Conservation (phyloP, 2,888 invertebrate species). For the Ophion ellenae region DNA sequence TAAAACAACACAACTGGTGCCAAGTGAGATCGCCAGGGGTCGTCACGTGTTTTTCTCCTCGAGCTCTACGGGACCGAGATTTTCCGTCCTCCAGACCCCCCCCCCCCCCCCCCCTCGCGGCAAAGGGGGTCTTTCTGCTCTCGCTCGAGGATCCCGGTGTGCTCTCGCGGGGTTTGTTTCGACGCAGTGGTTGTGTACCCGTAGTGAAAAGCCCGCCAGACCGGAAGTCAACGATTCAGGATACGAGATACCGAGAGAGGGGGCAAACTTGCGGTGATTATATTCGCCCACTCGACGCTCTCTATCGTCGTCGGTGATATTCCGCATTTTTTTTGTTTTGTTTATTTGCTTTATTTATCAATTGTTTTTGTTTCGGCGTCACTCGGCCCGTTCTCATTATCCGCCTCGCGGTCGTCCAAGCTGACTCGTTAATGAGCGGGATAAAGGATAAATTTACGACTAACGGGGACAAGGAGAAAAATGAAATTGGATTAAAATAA, state of each 20-base stretch:
- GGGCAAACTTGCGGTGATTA: conserved; percentile 36
- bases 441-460: no score
- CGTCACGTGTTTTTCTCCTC: conserved; percentile 56
- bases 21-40: conserved; percentile 35
- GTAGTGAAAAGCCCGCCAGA: conserved; percentile 58
- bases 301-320: conserved; percentile 31
- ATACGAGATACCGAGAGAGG: conserved; percentile 43
- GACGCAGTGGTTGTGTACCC: conserved; percentile 35
- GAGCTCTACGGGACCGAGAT: conserved; percentile 36
- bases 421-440: background rate
- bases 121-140: no score
- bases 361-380: conserved; percentile 15
- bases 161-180: conserved; percentile 41
- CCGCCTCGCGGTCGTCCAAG: conserved; percentile 9
- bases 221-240: conserved; percentile 64
- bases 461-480: no score
- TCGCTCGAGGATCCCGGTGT: background rate
- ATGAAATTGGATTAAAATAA: no score
- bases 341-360: conserved; percentile 6
- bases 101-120: background rate
- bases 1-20: conserved; percentile 13
- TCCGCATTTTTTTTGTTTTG: conserved; percentile 25
- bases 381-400: conserved; percentile 9
- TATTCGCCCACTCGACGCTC: conserved; percentile 52
- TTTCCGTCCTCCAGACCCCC: background rate